phyloP scores from a whole-genome alignment of 2,797 vertebrate genomes.

The Taeniopygia guttata region DNA sequence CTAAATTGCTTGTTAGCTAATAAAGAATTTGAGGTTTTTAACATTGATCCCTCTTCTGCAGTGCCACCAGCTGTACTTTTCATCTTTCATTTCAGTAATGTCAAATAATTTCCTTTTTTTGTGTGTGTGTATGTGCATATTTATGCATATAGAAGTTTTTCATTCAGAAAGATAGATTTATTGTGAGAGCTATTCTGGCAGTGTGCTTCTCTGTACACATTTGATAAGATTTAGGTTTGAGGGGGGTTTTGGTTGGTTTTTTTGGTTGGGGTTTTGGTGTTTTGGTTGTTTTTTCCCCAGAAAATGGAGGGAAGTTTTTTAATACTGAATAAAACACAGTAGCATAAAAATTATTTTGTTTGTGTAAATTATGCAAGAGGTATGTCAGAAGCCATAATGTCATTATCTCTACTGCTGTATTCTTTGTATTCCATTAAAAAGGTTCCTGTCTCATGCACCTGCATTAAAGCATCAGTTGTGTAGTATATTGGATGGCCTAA shows the following conservation, averaged over 20 bases:
- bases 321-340: not conserved
- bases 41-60: not conserved
- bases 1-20: slow-evolving; percentile 16
- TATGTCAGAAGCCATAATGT: not conserved
- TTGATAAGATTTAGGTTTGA: not conserved
- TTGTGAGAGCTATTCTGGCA: not conserved
- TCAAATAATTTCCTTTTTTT: not conserved
- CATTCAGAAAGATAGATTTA: not conserved
- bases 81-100: not conserved
- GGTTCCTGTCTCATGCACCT: not conserved
- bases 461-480: not conserved
- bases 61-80: not conserved
- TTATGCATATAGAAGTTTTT: not conserved
- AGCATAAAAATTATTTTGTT: not conserved
- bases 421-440: not conserved
- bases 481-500: not conserved
- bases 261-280: not conserved
- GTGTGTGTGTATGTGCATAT: not conserved
- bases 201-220: not conserved
- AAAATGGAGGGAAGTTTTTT: not conserved
- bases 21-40: not conserved
- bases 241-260: fast-evolving
- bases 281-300: not conserved
- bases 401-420: not conserved
- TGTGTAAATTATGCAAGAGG: not conserved